Conservation (phyloP, 2,888 invertebrate species). For the Melanostoma mellinum region DNA sequence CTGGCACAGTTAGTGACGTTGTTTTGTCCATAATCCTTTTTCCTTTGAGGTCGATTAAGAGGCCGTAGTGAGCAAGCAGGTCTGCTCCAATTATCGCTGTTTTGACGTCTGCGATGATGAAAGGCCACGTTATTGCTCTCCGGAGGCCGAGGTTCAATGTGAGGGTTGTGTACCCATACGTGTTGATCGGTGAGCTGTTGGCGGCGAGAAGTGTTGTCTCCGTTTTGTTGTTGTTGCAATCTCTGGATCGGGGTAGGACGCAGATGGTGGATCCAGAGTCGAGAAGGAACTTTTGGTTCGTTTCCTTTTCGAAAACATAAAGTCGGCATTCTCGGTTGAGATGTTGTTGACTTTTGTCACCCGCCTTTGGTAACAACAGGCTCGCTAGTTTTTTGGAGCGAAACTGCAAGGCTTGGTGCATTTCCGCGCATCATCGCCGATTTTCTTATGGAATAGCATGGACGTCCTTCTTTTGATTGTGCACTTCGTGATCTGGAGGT, state of each 20-base stretch:
- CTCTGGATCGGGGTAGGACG: slow-evolving; percentile 10
- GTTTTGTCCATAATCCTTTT: slow-evolving; percentile 24
- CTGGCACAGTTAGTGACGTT: slow-evolving; percentile 4
- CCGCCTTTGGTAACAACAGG: slow-evolving; percentile 21
- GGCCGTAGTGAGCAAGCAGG: slow-evolving; percentile 12
- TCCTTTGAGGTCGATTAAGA: slow-evolving; percentile 15
- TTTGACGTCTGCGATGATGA: slow-evolving; percentile 17
- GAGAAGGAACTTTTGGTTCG: neutral
- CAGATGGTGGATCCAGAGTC: slow-evolving; percentile 11
- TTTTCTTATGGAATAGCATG: too few species aligned
- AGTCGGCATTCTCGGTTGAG: slow-evolving; percentile 7
- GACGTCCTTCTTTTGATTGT: too few species aligned
- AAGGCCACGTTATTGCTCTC: neutral
- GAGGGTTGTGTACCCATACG: neutral
- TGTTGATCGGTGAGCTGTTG: slow-evolving; percentile 5
- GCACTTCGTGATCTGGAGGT: too few species aligned
- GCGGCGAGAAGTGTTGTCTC: slow-evolving; percentile 8
- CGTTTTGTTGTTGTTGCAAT: neutral
- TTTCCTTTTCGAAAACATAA: slow-evolving; percentile 13
- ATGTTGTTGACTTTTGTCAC: neutral
- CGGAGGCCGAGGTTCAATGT: slow-evolving; percentile 21
- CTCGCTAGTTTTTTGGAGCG: neutral
- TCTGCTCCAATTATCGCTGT: slow-evolving; percentile 11
- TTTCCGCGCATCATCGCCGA: too few species aligned
- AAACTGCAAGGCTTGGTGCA: too few species aligned